Evolutionary conservation across 2,797 vertebrate species (phyloP).

Genomic region (Phylloscopus collybita): DNA sequence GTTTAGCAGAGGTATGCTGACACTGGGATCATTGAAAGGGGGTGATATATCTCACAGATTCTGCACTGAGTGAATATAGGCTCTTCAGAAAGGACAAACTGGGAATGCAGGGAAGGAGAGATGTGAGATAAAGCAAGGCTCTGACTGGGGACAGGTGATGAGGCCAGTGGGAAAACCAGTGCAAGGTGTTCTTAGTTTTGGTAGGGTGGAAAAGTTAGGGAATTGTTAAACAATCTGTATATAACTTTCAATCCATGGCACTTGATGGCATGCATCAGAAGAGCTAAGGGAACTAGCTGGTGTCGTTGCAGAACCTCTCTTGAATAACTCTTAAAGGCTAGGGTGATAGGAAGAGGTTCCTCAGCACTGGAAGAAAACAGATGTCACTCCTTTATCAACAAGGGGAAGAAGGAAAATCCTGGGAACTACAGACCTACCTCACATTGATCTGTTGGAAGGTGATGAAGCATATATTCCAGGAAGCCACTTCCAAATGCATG

Average conservation of each 20-base stretch:
- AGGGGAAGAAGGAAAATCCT: background rate
- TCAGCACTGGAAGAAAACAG: background rate
- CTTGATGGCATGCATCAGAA: background rate
- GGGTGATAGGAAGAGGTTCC: background rate
- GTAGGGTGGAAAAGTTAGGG: background rate
- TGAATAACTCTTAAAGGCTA: background rate
- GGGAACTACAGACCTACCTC: background rate
- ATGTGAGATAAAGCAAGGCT: background rate
- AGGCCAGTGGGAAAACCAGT: background rate
- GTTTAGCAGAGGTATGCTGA: accelerated
- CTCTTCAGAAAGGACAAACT: background rate
- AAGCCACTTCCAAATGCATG: background rate
- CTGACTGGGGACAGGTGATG: background rate
- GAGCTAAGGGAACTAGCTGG: background rate
- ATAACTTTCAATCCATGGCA: background rate
- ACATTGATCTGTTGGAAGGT: background rate
- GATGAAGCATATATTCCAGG: background rate
- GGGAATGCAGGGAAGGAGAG: background rate
- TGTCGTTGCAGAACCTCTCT: background rate
- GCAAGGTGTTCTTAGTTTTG: background rate
- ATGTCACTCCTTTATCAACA: background rate
- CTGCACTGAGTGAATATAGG: background rate
- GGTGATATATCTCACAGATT: background rate
- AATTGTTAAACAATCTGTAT: background rate
- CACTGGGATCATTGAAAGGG: background rate